phyloP scores from a whole-genome alignment of 2,888 invertebrate species.

The Nasonovia ribisnigri region DNA sequence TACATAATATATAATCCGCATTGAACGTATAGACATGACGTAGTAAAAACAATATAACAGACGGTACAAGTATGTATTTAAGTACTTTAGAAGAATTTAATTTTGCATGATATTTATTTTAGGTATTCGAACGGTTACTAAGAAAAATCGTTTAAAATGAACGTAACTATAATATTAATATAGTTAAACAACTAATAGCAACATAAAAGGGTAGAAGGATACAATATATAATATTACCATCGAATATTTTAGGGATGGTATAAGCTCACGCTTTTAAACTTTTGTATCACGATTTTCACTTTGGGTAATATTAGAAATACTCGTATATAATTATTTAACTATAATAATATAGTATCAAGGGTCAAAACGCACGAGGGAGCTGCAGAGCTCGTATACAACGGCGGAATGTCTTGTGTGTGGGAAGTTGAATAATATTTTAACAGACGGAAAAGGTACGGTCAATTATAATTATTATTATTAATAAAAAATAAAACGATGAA shows the following conservation, averaged over 20 bases:
- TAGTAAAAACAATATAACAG: neutral
- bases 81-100: neutral
- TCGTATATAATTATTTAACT: neutral
- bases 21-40: too few relatives aligned
- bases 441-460: neutral
- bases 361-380: neutral
- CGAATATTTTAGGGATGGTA: neutral
- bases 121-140: neutral
- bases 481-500: neutral
- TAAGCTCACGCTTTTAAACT: neutral
- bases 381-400: neutral
- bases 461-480: neutral
- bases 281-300: neutral
- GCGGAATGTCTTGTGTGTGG: neutral
- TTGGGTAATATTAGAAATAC: neutral
- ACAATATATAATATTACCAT: neutral
- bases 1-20: neutral
- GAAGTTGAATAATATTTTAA: neutral
- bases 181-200: neutral
- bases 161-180: neutral
- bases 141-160: neutral
- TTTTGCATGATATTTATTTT: neutral
- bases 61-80: neutral
- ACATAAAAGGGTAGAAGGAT: too few relatives aligned
- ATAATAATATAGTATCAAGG: neutral